These are phyloP conservation scores for Lepidotrigona ventralis DNA, from an alignment of 1,140 invertebrate genomes.

Conservation along the genomic window DNA sequence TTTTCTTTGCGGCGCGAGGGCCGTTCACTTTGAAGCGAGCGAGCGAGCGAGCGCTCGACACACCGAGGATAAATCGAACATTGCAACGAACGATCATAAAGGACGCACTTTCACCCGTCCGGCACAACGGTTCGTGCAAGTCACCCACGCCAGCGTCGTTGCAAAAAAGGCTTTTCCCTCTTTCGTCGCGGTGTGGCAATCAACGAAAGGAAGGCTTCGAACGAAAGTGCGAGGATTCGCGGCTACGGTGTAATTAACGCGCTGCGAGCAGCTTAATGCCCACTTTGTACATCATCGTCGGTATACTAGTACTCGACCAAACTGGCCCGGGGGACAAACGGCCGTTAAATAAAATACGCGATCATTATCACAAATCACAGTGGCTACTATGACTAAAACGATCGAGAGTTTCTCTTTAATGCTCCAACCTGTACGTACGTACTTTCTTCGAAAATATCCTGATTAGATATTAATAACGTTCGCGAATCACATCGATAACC, in stretches of 20 bases:
- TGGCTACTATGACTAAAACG: not conserved
- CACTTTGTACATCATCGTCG: constrained; percentile 71
- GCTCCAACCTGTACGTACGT: not conserved
- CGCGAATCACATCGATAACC: no score
- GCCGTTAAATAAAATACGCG: constrained; percentile 69
- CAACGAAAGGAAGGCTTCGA: constrained; percentile 36
- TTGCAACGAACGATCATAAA: constrained; percentile 43
- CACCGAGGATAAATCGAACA: constrained; percentile 46
- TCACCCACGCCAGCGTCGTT: constrained; percentile 51
- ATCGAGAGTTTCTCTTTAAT: not conserved
- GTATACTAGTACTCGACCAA: constrained; percentile 44
- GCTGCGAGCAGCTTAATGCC: constrained; percentile 66
- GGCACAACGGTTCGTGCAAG: constrained; percentile 18
- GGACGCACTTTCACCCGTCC: constrained; percentile 54
- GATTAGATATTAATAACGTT: not conserved
- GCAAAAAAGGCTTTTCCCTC: constrained; percentile 13
- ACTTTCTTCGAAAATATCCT: no score
- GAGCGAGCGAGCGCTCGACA: not conserved
- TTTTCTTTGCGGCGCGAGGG: constrained; percentile 23
- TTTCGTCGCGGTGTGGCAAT: constrained; percentile 4
- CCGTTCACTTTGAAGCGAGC: constrained; percentile 35
- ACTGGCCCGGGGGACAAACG: constrained; percentile 64
- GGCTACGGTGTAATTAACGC: constrained; percentile 64
- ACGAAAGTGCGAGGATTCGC: constrained; percentile 20
- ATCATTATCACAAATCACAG: constrained; percentile 72